Conservation (phyloP, 2,113 vertebrate species). For the Struthio camelus region DNA sequence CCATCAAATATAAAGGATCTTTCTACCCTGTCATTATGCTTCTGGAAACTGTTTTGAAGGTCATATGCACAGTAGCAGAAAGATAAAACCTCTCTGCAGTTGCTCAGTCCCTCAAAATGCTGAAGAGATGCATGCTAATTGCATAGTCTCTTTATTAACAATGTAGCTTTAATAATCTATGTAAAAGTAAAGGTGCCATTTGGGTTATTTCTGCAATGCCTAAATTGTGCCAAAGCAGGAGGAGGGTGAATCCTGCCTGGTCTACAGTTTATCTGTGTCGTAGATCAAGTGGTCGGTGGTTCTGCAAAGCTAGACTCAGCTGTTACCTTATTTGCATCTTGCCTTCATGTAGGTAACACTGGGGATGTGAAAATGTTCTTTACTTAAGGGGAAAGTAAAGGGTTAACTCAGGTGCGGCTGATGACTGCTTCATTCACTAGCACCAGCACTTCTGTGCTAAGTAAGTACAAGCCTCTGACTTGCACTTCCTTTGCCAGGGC, state of each 20-base stretch:
- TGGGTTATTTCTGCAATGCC: neutral
- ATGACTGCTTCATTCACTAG: fast-evolving
- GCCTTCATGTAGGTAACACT: neutral
- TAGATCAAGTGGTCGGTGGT: neutral
- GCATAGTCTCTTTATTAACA: neutral
- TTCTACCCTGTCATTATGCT: neutral
- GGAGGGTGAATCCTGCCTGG: neutral
- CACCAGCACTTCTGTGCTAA: neutral
- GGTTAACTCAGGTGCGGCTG: neutral
- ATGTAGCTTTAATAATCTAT: neutral
- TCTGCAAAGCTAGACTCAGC: neutral
- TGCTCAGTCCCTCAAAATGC: neutral
- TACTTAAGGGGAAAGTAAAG: neutral
- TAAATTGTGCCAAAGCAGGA: neutral
- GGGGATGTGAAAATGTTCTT: neutral
- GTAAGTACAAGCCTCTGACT: neutral
- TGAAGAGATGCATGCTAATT: neutral
- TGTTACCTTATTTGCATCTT: neutral
- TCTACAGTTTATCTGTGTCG: neutral
- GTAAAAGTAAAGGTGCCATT: neutral
- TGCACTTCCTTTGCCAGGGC: neutral
- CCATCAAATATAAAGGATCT: neutral
- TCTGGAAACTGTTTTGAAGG: neutral
- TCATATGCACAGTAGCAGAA: neutral
- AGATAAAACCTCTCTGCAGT: too few species aligned